These are phyloP conservation scores for Mellivora capensis DNA, from an alignment of 2,113 vertebrate species.

Conservation along the genomic window DNA sequence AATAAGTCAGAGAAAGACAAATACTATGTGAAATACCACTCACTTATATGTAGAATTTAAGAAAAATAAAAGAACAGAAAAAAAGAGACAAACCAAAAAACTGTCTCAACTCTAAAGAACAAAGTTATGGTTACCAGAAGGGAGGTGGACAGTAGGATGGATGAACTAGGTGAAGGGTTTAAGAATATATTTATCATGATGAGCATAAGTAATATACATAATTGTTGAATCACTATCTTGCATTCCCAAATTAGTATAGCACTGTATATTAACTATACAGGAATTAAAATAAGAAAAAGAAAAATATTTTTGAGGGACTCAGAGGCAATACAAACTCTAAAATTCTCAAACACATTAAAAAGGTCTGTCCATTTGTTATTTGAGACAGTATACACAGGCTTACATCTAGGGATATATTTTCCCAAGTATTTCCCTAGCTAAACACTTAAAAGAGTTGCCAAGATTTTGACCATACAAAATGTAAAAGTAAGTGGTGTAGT, in stretches of 20 bases:
- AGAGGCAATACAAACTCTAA: neutral
- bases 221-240: neutral
- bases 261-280: neutral
- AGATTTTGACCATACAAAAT: constrained; percentile 32
- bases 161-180: neutral
- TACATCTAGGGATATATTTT: constrained; percentile 2
- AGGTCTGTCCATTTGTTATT: neutral
- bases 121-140: neutral
- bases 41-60: neutral
- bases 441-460: neutral
- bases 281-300: neutral
- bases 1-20: neutral
- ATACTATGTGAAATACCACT: neutral
- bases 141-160: neutral
- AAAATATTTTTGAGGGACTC: neutral
- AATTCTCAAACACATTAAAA: neutral
- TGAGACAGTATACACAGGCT: neutral
- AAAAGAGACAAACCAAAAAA: neutral
- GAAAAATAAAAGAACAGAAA: neutral
- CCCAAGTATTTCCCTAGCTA: constrained; percentile 37
- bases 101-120: neutral
- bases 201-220: neutral
- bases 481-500: constrained; percentile 35
- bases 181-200: neutral
- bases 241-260: neutral